These are phyloP conservation scores for Morpho helenor DNA, from an alignment of 2,888 invertebrate species.

Conservation along the genomic window DNA sequence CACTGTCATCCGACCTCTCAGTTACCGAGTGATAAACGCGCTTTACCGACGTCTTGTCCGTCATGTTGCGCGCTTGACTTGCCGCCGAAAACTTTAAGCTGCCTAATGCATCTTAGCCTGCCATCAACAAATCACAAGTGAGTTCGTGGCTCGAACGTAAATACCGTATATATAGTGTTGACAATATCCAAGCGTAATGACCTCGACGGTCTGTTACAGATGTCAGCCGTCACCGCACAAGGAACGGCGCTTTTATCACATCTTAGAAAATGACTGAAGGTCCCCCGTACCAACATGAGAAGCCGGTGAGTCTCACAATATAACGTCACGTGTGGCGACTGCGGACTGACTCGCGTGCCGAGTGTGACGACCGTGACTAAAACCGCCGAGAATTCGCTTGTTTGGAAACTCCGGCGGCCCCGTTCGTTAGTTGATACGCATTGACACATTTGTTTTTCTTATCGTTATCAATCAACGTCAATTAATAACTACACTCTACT, in stretches of 20 bases:
- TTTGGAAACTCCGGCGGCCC: conserved; percentile 17
- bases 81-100: conserved; percentile 48
- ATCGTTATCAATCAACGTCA: conserved; percentile 23
- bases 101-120: conserved; percentile 67
- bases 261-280: conserved; percentile 78
- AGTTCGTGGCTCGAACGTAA: conserved; percentile 30
- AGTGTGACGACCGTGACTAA: conserved; percentile 29
- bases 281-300: conserved; percentile 59
- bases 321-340: conserved; percentile 9
- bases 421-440: conserved; percentile 10
- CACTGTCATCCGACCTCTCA: conserved; percentile 23
- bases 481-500: neutral
- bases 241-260: conserved; percentile 74
- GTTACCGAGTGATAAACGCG: conserved; percentile 64
- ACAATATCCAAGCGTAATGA: conserved; percentile 38
- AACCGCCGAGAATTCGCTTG: conserved; percentile 12
- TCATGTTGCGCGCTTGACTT: conserved; percentile 57
- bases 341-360: conserved; percentile 15
- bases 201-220: conserved; percentile 70
- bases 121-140: conserved; percentile 63
- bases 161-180: neutral
- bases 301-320: conserved; percentile 60
- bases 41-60: conserved; percentile 56
- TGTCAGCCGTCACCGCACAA: conserved; percentile 73
- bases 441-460: conserved; percentile 14